phyloP scores from a whole-genome alignment of 2,113 vertebrate species.

The Nesoenas mayeri region DNA sequence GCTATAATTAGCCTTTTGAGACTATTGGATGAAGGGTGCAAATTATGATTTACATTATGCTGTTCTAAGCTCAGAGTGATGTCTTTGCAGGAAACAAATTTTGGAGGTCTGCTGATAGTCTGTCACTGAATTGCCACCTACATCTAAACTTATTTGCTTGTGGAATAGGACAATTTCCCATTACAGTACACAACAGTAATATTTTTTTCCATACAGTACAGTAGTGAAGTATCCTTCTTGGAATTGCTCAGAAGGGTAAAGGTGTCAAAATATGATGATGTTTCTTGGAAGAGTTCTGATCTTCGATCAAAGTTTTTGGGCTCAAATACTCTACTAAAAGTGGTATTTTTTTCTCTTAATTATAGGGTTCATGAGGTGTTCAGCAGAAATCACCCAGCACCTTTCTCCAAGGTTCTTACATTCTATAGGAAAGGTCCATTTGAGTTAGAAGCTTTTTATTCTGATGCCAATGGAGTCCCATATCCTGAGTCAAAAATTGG shows the following conservation, averaged over 20 bases:
- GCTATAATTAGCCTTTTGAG: slow-evolving; percentile 16
- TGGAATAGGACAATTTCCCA: not conserved
- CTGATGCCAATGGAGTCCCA: slow-evolving; percentile 75
- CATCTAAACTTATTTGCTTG: not conserved
- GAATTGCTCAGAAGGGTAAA: not conserved
- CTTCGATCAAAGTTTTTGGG: not conserved
- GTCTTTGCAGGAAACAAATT: not conserved
- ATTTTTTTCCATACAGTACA: not conserved
- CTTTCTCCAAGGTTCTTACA: slow-evolving; percentile 83
- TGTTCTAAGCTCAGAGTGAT: not conserved
- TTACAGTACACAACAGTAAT: not conserved
- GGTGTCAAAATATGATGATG: not conserved
- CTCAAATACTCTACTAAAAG: not conserved
- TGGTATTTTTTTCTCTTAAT: not conserved
- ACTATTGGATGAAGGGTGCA: not conserved
- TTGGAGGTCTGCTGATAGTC: not conserved
- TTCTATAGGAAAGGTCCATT: slow-evolving; percentile 82
- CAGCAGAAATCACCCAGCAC: slow-evolving; percentile 76
- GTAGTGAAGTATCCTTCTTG: not conserved
- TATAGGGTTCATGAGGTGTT: slow-evolving; percentile 80
- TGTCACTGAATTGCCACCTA: not conserved
- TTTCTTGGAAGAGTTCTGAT: not conserved
- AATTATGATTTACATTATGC: not conserved
- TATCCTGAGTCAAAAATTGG: slow-evolving; percentile 85
- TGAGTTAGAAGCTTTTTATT: slow-evolving; percentile 83